phyloP scores from a whole-genome alignment of 2,113 vertebrate species.

The Leucopsar rothschildi region DNA sequence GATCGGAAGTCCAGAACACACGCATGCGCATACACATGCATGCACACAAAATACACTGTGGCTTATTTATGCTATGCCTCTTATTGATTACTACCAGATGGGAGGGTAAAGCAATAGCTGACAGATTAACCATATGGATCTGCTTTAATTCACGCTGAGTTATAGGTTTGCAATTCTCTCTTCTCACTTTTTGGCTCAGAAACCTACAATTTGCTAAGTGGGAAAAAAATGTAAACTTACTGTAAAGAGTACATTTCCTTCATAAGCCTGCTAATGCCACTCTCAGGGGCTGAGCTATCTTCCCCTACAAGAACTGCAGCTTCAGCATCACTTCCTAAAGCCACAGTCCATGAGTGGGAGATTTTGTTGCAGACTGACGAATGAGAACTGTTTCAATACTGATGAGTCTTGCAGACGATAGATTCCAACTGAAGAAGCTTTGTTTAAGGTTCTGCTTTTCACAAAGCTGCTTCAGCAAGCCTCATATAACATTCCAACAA shows the following conservation, averaged over 20 bases:
- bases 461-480: background rate
- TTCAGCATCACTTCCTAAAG: background rate
- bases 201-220: background rate
- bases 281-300: background rate
- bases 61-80: background rate
- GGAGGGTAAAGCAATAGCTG: slow-evolving; percentile 27
- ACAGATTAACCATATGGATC: slow-evolving; percentile 25
- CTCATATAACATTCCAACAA: background rate
- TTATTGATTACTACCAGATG: slow-evolving; percentile 52
- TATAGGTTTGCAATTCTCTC: background rate
- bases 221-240: slow-evolving; percentile 12
- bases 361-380: background rate
- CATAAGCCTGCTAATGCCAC: background rate
- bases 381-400: background rate
- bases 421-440: background rate
- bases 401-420: slow-evolving; percentile 6
- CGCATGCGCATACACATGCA: background rate
- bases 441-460: slow-evolving; percentile 25
- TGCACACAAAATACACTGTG: background rate
- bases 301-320: background rate
- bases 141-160: slow-evolving; percentile 18
- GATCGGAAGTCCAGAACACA: background rate
- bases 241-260: background rate
- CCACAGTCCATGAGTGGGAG: background rate
- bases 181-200: slow-evolving; percentile 19